Conservation (phyloP, 2,797 vertebrate species). For the Sorex maritimensis region DNA sequence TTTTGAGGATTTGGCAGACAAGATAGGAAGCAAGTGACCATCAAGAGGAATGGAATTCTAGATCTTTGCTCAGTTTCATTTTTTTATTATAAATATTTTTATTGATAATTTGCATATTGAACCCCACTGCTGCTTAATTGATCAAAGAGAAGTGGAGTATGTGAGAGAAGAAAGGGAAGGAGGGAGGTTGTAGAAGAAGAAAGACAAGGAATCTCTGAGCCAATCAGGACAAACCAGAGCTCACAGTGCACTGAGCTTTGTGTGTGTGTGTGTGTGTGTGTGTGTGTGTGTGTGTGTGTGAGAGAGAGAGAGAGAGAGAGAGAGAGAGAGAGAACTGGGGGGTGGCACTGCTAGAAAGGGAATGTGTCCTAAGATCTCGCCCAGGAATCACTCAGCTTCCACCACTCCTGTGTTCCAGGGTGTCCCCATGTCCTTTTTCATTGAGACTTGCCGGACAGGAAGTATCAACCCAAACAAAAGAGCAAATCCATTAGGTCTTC, state of each 20-base stretch:
- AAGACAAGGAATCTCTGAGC: neutral
- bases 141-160: neutral
- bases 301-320: no score
- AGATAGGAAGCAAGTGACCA: slow-evolving; percentile 3
- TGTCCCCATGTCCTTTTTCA: neutral
- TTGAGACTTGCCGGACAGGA: neutral
- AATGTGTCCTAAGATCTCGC: neutral
- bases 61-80: slow-evolving; percentile 29
- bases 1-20: slow-evolving; percentile 7
- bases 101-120: no score
- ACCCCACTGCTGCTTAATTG: slow-evolving; percentile 21
- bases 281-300: no score
- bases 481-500: neutral
- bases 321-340: no score
- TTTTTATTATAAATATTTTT: slow-evolving; percentile 16
- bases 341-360: no score
- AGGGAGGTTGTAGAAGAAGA: neutral
- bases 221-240: neutral
- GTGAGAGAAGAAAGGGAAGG: neutral
- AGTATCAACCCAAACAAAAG: neutral
- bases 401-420: neutral
- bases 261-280: no score
- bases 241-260: no score
- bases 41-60: neutral
- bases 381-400: slow-evolving; percentile 16